Evolutionary conservation across 2,113 vertebrate species (phyloP).

Genomic region (Chinchilla lanigera): DNA sequence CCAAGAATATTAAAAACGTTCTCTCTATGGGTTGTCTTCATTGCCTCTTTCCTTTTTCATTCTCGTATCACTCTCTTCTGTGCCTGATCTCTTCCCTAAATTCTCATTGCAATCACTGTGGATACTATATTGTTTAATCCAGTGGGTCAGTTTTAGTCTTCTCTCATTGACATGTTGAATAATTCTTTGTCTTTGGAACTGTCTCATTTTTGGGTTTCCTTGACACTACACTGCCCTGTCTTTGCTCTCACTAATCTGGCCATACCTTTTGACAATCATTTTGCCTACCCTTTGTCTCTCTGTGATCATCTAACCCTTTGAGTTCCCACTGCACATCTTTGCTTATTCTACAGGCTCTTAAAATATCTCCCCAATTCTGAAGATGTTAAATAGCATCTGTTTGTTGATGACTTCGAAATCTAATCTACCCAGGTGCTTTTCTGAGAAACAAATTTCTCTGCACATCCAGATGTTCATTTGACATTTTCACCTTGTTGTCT

Average conservation of each 20-base stretch:
- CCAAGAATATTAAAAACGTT: neutral
- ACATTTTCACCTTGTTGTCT: constrained; percentile 3
- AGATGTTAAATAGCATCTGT: neutral
- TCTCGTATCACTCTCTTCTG: neutral
- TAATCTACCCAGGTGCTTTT: neutral
- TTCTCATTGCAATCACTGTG: neutral
- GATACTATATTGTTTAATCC: neutral
- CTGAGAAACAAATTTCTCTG: neutral
- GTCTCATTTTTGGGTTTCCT: neutral
- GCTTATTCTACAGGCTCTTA: neutral
- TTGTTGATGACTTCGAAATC: constrained; percentile 41
- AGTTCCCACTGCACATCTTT: neutral
- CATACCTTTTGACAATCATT: constrained; percentile 11
- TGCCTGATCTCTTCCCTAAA: neutral
- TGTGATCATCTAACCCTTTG: constrained; percentile 14
- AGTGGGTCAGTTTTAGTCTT: neutral
- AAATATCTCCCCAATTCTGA: constrained; percentile 14
- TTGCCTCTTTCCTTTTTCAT: neutral
- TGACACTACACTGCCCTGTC: neutral
- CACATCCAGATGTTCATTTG: neutral
- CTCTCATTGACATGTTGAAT: neutral
- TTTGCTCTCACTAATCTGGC: constrained; percentile 27
- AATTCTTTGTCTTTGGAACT: neutral
- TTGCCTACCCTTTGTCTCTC: neutral
- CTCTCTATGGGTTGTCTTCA: neutral